Evolutionary conservation across 2,797 vertebrate genomes (phyloP).

Genomic region (Melanotaenia parkinsoni): DNA sequence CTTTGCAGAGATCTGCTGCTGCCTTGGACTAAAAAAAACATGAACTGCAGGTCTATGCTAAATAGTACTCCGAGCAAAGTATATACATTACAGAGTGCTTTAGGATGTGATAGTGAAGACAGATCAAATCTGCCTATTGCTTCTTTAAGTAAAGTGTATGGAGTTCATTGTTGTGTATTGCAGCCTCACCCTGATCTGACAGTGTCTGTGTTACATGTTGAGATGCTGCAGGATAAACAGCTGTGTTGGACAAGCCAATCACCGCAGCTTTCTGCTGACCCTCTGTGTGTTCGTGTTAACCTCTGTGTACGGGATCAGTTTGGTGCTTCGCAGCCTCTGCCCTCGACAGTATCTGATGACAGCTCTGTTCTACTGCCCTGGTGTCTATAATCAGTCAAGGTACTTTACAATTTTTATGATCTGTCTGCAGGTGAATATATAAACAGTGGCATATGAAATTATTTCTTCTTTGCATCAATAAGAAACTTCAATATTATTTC

Average conservation of each 20-base stretch:
- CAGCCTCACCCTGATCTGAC: slow-evolving; percentile 14
- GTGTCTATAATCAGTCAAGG: slow-evolving; percentile 92
- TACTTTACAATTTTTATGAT: slow-evolving; percentile 6
- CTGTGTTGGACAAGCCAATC: slow-evolving; percentile 95
- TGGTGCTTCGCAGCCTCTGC: slow-evolving; percentile 91
- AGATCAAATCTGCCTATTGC: too few relatives aligned
- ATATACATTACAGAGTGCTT: neutral
- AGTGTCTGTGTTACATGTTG: slow-evolving; percentile 41
- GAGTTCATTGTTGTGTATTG: neutral
- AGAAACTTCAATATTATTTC: neutral
- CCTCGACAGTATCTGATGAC: slow-evolving; percentile 83
- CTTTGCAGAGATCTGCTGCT: neutral
- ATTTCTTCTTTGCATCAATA: neutral
- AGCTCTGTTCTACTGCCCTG: slow-evolving; percentile 93
- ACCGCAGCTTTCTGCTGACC: slow-evolving; percentile 92
- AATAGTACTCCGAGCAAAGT: neutral
- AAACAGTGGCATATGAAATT: neutral
- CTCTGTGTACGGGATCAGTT: slow-evolving; percentile 89
- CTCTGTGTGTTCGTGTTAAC: slow-evolving; percentile 91
- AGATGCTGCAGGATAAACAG: slow-evolving; percentile 92
- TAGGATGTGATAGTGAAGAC: neutral
- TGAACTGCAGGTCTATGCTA: neutral
- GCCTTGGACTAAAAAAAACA: neutral
- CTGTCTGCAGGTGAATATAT: neutral
- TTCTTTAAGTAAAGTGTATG: neutral